Evolutionary conservation across 2,113 vertebrate genomes (phyloP).

Genomic region (Solenodon paradoxus): DNA sequence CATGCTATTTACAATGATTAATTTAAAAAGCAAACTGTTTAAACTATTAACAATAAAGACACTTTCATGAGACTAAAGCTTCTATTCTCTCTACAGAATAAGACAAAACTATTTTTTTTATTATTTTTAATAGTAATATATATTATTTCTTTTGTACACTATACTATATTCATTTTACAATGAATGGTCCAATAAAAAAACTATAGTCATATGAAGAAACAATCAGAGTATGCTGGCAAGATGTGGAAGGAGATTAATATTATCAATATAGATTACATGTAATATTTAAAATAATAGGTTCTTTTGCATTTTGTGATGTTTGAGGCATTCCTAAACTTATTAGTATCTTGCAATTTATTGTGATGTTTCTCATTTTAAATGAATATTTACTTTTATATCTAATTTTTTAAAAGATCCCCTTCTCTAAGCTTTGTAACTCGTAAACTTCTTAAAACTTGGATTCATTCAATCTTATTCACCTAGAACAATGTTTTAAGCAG

Average conservation of each 20-base stretch:
- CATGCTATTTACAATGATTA: constrained; percentile 20
- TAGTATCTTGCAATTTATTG: not conserved
- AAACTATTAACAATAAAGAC: not conserved
- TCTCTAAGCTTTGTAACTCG: not conserved
- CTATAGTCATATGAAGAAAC: not conserved
- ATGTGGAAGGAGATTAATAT: not conserved
- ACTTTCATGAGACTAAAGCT: not conserved
- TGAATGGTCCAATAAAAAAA: too few species aligned
- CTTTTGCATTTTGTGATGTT: not conserved
- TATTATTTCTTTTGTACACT: too few species aligned
- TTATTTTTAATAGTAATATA: too few species aligned
- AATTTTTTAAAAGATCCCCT: not conserved
- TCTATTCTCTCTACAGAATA: not conserved
- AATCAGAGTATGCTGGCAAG: not conserved
- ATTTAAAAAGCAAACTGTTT: not conserved
- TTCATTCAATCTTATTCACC: not conserved
- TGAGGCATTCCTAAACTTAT: not conserved
- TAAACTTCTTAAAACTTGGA: not conserved
- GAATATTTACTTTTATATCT: not conserved
- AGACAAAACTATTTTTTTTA: too few species aligned
- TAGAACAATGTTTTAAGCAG: not conserved
- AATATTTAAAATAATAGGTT: not conserved
- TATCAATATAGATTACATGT: not conserved
- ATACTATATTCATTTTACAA: too few species aligned
- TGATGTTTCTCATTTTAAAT: not conserved